Conservation (phyloP, 2,797 vertebrate genomes). For the Dallia pectoralis region DNA sequence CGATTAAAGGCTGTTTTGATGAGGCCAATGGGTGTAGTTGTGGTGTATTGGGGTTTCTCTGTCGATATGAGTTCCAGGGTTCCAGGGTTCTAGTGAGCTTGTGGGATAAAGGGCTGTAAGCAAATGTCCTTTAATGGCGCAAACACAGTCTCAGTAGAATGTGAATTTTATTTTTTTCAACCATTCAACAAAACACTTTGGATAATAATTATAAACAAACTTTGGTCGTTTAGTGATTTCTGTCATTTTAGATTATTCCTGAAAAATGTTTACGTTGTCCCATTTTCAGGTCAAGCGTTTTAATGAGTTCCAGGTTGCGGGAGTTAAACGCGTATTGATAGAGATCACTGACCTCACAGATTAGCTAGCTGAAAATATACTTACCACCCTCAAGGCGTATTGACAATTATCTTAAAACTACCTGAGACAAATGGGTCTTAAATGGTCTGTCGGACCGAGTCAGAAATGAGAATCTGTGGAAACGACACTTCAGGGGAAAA, state of each 20-base stretch:
- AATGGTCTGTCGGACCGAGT: neutral
- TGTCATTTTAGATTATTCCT: neutral
- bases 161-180: neutral
- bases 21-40: neutral
- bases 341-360: constrained; percentile 8
- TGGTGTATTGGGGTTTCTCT: neutral
- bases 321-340: constrained; percentile 2
- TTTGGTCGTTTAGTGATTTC: neutral
- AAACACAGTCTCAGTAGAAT: too few species aligned
- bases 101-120: neutral
- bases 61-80: neutral
- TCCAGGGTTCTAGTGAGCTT: neutral
- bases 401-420: constrained; percentile 1
- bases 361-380: constrained; percentile 13
- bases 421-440: neutral
- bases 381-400: neutral
- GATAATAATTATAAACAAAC: neutral
- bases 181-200: neutral
- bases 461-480: neutral
- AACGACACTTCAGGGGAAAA: constrained; percentile 2
- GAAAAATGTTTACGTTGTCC: neutral
- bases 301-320: constrained; percentile 2
- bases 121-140: too few species aligned
- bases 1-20: neutral
- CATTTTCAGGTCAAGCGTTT: neutral